Base-by-base conservation (phyloP, 2,113 vertebrate species). In the Cinclus cinclus region DNA sequence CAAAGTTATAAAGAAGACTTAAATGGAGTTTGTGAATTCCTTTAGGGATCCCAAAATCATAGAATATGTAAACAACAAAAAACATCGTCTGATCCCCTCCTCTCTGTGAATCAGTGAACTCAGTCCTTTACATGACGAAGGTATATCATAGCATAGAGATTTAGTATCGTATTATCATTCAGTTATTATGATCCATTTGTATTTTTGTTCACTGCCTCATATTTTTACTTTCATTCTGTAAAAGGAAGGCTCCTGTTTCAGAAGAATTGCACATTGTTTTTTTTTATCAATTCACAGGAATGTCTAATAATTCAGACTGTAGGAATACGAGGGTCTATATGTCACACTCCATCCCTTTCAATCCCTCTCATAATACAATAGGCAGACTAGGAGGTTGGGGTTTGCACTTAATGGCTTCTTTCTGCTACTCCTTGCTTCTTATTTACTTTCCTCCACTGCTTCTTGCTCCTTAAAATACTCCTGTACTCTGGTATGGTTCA, bases 1-100 rank as follows among this genome's bases (percentile, higher is more conserved):
- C 49, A 87, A 79, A 91, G 50, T 62, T 90, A 84, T 73, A 83
- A 92, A 92, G 47, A 86, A 68, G 19, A 79, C 70, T 95, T 94
- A 93, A 94, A 84, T 25, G 4, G 28, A 75, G 15, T 16, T 68
- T 82, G 28, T 73, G 73, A 63, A 88, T 89, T 89, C 86, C 73
- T 80, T 58, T 55, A 79, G 37, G 69, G 28, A 47, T 30, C 37
- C 39, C 52, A 63, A 75, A 91, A 92, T 69, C 41, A 73, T 87
- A 85, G 11, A 27, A 28, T 77, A 84, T 46, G 33, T 77, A 77
- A 41, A 76, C 42, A 89, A 44, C 12, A 92, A 65, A 47, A 77
- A 24, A 27, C 25, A 62, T 81, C 5, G 50, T 70, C 46, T 92
- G 86, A 76, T 86, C 28, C 10, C 13, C 21, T 89, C 18, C 23